A percentile compares a stretch with the other conserved stretches of the same genome.
phyloP scores from a whole-genome alignment of 2,888 invertebrate species.

The Leptinotarsa haldemani region DNA sequence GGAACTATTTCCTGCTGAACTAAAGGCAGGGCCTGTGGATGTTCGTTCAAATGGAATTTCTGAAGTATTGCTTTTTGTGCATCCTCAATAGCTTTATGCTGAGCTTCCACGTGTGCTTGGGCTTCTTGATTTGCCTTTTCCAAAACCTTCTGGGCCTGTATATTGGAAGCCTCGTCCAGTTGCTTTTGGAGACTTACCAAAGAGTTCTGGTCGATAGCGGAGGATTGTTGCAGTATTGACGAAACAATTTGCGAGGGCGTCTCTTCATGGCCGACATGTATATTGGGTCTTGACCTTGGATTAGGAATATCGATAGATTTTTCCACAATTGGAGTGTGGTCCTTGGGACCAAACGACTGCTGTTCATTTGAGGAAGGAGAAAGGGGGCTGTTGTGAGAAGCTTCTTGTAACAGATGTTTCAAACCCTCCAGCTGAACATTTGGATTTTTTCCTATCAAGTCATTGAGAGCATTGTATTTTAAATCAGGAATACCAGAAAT shows the following conservation, averaged over 20 bases:
- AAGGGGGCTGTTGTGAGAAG: slow-evolving; percentile 35
- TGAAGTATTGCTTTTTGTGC: slow-evolving; percentile 51
- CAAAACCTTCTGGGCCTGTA: slow-evolving; percentile 53
- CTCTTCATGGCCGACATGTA: slow-evolving; percentile 41
- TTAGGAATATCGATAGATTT: slow-evolving; percentile 66
- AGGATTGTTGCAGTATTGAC: slow-evolving; percentile 30
- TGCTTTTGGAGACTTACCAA: slow-evolving; percentile 56
- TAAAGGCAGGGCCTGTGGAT: slow-evolving; percentile 34
- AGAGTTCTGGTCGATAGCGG: slow-evolving; percentile 34
- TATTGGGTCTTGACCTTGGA: slow-evolving; percentile 55
- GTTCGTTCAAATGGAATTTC: slow-evolving; percentile 35
- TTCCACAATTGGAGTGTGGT: slow-evolving; percentile 67
- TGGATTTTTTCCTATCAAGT: slow-evolving; percentile 68
- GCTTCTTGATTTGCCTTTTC: slow-evolving; percentile 57
- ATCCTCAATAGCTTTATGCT: slow-evolving; percentile 55
- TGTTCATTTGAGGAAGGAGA: slow-evolving; percentile 35
- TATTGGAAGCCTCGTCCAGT: slow-evolving; percentile 57
- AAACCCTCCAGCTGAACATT: slow-evolving; percentile 68
- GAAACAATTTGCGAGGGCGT: background rate
- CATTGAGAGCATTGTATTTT: slow-evolving; percentile 65
- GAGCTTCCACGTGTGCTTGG: slow-evolving; percentile 56
- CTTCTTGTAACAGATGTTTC: slow-evolving; percentile 60
- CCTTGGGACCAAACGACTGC: slow-evolving; percentile 39
- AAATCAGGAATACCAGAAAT: background rate
- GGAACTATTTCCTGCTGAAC: slow-evolving; percentile 20